These are phyloP conservation scores for Drosophila parvula DNA, from an alignment of 1,140 invertebrate species.

Conservation along the genomic window DNA sequence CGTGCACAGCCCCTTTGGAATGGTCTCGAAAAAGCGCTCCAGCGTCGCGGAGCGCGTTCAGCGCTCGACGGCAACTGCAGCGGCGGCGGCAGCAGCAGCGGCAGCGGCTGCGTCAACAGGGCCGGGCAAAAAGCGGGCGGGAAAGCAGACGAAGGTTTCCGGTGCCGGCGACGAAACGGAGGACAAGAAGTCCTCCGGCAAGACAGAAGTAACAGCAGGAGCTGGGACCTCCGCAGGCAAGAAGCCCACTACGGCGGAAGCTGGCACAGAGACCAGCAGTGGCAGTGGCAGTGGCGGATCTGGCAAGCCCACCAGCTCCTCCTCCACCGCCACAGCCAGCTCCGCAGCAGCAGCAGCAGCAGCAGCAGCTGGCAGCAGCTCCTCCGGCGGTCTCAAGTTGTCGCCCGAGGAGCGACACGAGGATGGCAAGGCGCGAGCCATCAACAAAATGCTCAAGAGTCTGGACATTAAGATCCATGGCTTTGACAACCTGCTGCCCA, in stretches of 20 bases:
- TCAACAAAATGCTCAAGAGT: slow-evolving; percentile 83
- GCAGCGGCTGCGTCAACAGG: slow-evolving; percentile 13
- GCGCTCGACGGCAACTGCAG: slow-evolving; percentile 53
- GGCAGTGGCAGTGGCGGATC: not conserved
- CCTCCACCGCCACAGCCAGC: not conserved
- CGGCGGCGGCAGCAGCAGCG: slow-evolving; percentile 36
- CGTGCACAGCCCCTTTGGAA: slow-evolving; percentile 41
- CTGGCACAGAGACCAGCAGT: slow-evolving; percentile 15
- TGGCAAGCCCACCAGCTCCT: slow-evolving; percentile 6
- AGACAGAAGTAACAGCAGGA: slow-evolving; percentile 5
- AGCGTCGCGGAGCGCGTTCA: slow-evolving; percentile 70
- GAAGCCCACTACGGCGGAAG: slow-evolving; percentile 23
- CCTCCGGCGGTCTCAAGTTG: slow-evolving; percentile 21
- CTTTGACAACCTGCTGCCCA: slow-evolving; percentile 79
- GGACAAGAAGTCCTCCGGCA: slow-evolving; percentile 49
- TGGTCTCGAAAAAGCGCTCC: slow-evolving; percentile 80
- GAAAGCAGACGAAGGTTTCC: slow-evolving; percentile 53
- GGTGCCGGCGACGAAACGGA: slow-evolving; percentile 44
- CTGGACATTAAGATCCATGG: slow-evolving; percentile 83
- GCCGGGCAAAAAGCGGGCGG: slow-evolving; percentile 54
- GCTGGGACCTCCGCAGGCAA: slow-evolving; percentile 22
- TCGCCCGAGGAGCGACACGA: slow-evolving; percentile 65
- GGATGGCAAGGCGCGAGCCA: slow-evolving; percentile 78
- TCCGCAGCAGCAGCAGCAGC: not conserved
- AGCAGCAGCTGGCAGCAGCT: not conserved